Base-by-base conservation (phyloP, 23 tunicate genomes). In the Botrylloides violaceus region DNA sequence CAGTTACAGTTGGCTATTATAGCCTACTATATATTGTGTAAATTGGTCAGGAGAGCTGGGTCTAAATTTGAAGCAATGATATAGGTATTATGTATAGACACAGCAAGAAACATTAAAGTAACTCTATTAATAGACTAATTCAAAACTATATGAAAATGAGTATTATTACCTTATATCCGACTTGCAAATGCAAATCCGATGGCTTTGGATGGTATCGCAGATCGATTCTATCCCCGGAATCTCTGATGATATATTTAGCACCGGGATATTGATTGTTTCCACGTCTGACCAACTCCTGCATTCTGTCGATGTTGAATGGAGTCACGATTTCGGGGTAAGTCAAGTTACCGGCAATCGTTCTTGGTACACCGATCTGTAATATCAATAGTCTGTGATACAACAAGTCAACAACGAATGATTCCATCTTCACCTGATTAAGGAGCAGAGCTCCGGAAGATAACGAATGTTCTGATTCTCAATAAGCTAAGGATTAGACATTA, bases 251-350 rank as follows among this genome's bases (percentile, higher is more conserved):
- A 72, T 87, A 95, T 79, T 95, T 95, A 19, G 99, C 99, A 2
- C 99, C 99, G 7, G 99, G 99, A 60, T 87, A 95, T 59, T 84
- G 82, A 65, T 83, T 95, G 76, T 82, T 82, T 25, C 99, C 99
- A 28, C 99, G 59, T 43, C 86, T 53, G 12, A 95, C 99, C 2
- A 95, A 72, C 38, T 87, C 86, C 64, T 95, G 99, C 90, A 95
- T 82, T 47, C 89, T 64, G 50, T 87, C 96, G 35, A 95, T 95
- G 80, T 95, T 95, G 68, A 95, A 95, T 12, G 99, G 96, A 32
- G 99, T 95, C 36, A 95, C 99, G 70, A 95, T 87, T 74, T 95
- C 99, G 3, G 99, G 99, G 70, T 95, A 95, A 49, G 99, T 95
- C 65, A 95, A 37, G 64, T 95, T 95, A 70, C 80, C 76, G 18